Conservation (phyloP, 92 coral and sea anemone genomes). For the Zoanthus sociatus region DNA sequence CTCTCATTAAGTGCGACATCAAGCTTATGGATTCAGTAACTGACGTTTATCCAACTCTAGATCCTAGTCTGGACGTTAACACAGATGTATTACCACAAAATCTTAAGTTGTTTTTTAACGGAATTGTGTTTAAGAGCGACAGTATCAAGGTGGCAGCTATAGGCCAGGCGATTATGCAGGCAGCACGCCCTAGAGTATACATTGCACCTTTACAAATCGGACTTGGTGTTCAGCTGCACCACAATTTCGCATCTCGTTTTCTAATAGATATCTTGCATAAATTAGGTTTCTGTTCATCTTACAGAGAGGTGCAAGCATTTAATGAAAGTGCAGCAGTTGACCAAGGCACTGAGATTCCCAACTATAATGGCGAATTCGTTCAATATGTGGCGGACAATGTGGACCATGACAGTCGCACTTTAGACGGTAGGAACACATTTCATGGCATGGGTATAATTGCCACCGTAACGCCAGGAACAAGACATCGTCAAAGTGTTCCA, state of each 20-base stretch:
- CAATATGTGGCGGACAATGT: slow-evolving; percentile 72
- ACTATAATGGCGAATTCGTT: slow-evolving; percentile 53
- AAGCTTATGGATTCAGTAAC: not conserved
- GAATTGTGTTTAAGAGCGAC: slow-evolving; percentile 2
- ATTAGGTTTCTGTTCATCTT: slow-evolving; percentile 62
- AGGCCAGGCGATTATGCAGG: slow-evolving; percentile 48
- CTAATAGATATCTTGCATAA: slow-evolving; percentile 56
- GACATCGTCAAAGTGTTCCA: slow-evolving; percentile 28
- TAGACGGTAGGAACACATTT: slow-evolving; percentile 61
- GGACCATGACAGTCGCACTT: slow-evolving; percentile 62
- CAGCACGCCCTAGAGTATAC: slow-evolving; percentile 52
- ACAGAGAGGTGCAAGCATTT: slow-evolving; percentile 57
- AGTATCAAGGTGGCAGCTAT: slow-evolving; percentile 38
- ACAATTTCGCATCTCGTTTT: slow-evolving; percentile 62
- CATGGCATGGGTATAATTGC: slow-evolving; percentile 76
- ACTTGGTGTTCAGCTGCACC: slow-evolving; percentile 68
- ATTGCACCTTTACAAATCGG: slow-evolving; percentile 70
- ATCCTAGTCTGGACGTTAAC: not conserved
- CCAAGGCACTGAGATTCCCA: slow-evolving; percentile 58
- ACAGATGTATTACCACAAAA: not conserved
- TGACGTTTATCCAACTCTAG: not conserved
- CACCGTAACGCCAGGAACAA: slow-evolving; percentile 57
- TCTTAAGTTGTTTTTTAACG: slow-evolving; percentile 8
- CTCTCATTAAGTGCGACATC: slow-evolving; percentile 7
- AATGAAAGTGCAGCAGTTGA: slow-evolving; percentile 54